phyloP scores from a whole-genome alignment of 2,888 invertebrate species.

The Pterobdella sp. region DNA sequence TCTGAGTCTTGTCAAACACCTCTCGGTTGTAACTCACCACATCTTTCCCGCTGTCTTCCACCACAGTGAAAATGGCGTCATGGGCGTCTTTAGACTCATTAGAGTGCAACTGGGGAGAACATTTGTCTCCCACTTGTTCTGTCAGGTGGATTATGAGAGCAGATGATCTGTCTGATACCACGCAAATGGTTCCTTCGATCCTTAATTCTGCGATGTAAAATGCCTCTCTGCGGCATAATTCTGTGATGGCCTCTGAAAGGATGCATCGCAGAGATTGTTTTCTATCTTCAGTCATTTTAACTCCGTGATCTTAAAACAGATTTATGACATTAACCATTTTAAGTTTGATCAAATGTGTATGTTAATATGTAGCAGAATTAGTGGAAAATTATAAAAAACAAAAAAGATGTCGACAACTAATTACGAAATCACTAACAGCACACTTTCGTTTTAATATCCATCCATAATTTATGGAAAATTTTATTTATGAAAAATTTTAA shows the following conservation, averaged over 20 bases:
- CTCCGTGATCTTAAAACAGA: background rate
- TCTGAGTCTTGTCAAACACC: constrained; percentile 11
- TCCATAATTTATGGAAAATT: too few relatives aligned
- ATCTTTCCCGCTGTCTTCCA: too few relatives aligned
- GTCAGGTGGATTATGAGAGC: constrained; percentile 37
- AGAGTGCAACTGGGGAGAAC: constrained; percentile 3
- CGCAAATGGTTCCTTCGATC: constrained; percentile 37
- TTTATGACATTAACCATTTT: background rate
- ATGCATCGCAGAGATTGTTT: constrained; percentile 29
- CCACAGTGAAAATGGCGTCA: too few relatives aligned
- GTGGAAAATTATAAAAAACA: too few relatives aligned
- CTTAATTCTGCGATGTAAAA: constrained; percentile 38
- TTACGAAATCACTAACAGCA: too few relatives aligned
- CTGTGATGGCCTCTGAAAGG: constrained; percentile 36
- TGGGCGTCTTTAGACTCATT: background rate
- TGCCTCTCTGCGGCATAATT: constrained; percentile 35
- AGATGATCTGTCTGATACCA: constrained; percentile 36
- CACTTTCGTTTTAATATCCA: too few relatives aligned
- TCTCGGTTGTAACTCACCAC: background rate
- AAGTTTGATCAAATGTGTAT: too few relatives aligned
- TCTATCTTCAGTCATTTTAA: constrained; percentile 11
- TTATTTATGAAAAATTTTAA: too few relatives aligned
- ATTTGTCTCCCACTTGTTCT: constrained; percentile 36
- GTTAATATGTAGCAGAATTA: too few relatives aligned
- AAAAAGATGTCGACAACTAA: too few relatives aligned